Base-by-base conservation (phyloP, 2,113 vertebrate genomes). In the Urocitellus parryii region DNA sequence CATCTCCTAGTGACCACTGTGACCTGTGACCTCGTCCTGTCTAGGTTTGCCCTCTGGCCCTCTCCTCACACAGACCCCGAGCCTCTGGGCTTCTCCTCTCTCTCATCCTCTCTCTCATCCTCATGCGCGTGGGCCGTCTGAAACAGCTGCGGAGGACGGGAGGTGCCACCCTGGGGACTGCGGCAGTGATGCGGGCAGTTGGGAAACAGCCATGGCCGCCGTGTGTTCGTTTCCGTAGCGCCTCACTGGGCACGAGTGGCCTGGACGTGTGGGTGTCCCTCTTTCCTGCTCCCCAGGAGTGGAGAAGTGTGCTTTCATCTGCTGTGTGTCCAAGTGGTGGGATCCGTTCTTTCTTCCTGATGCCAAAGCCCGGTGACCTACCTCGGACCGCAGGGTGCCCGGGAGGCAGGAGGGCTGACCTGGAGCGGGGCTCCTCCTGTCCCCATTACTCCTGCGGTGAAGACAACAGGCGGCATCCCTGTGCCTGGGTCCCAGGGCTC, bases 91-190 rank as follows among this genome's bases (percentile, higher is more conserved):
- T n/a, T 32, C 29, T 25, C 48, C 61, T n/a, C 34, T 5, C 48
- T 16, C 48, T 0, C 0, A 0, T 0, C 6, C 12, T 73, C 48
- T 48, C 51, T 73, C 39, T 3, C 39, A 39, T 39, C 39, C 39
- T 0, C 1, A 0, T 16, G 8, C 5, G 24, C 3, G 65, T 4
- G 70, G 88, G 48, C 32, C 1, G 0, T 61, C 4, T 45, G 73
- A 63, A 22, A 1, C 5, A 32, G 14, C 32, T 0, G 18, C 27
- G 0, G 8, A 61, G 84, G 90, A 90, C 34, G 32, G 11, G 37
- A 9, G 11, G 8, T 13, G 18, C 58, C 70, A 4, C 77, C 56
- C 18, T 14, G 1, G 65, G 5, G n/a, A n/a, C n/a, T n/a, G n/a
- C n/a, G n/a, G n/a, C 24, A 9, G 58, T 56, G 58, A 13, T 3